Base-by-base conservation (phyloP, 2,113 vertebrate genomes). In the Choloepus hoffmanni region DNA sequence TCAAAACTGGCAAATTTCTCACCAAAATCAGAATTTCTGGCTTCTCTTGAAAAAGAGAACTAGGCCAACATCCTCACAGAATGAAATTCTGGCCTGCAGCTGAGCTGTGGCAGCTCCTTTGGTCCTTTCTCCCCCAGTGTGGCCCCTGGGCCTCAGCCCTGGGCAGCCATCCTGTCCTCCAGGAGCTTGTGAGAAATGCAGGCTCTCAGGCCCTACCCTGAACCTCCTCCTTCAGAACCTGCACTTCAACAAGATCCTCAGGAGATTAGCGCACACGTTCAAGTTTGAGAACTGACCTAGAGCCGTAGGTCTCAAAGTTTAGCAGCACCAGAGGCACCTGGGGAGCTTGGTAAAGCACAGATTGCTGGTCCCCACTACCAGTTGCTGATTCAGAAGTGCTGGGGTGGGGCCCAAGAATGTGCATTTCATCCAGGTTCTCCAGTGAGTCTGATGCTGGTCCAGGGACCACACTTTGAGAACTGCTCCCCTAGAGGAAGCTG, bases 221-320 rank as follows among this genome's bases (percentile, higher is more conserved):
- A 28, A 79, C 18, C n/a, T 55, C 23, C 48, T 68, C 21, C 8
- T 14, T 70, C 18, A 23, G 50, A 77, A 65, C 43, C 68, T 62
- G 62, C 6, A 4, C 72, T 19, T 36, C 26, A 21, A 53, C 76
- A 21, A 15, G 48, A 30, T 53, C 28, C 28, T 40, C 2, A 0
- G 1, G 9, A n/a, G 45, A 11, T 73, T 53, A 36, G 48, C 7
- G 3, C 3, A 26, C 7, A 8, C 13, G 3, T 19, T 24, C 1
- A 21, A 3, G 68, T 82, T 12, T 18, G 78, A 81, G 30, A 90
- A 12, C 10, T 48, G 4, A 7, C 19, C 4, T 7, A 26, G 63
- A 72, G 12, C 12, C 13, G 79, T 23, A 9, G 4, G 36, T 43
- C 18, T 55, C 58, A 33, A 15, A 0, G 4, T 58, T 62, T 8